A percentile compares a stretch with the other conserved stretches of the same genome.
Conservation (phyloP, 2,113 vertebrate genomes). For the Camelus bactrianus region DNA sequence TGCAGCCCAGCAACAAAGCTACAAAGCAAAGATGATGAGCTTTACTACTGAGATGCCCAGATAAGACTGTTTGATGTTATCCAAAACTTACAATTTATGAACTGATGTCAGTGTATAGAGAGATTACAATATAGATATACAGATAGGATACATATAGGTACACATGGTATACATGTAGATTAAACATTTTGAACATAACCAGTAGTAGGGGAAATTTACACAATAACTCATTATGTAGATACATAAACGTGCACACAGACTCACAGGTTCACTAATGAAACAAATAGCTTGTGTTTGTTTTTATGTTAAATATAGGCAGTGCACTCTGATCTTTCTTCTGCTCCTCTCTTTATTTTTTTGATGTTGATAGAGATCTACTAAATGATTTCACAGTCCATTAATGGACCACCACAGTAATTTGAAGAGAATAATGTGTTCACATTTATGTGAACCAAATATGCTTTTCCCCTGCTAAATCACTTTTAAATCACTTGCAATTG, state of each 20-base stretch:
- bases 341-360: background rate
- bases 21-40: background rate
- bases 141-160: background rate
- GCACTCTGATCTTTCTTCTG: background rate
- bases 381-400: constrained; percentile 3
- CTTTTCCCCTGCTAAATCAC: constrained; percentile 8
- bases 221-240: background rate
- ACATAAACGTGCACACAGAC: background rate
- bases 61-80: background rate
- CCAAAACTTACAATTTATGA: background rate
- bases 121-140: background rate
- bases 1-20: background rate
- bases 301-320: background rate
- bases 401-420: background rate
- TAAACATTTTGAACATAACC: background rate
- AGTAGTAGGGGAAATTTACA: background rate
- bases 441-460: constrained; percentile 19
- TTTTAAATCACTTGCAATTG: constrained; percentile 43
- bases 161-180: background rate
- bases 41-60: background rate
- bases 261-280: background rate
- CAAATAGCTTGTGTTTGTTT: background rate
- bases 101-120: background rate
- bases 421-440: background rate
- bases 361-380: background rate